Base-by-base conservation (phyloP, 2,888 invertebrate genomes). In the Polymixis flavicincta region DNA sequence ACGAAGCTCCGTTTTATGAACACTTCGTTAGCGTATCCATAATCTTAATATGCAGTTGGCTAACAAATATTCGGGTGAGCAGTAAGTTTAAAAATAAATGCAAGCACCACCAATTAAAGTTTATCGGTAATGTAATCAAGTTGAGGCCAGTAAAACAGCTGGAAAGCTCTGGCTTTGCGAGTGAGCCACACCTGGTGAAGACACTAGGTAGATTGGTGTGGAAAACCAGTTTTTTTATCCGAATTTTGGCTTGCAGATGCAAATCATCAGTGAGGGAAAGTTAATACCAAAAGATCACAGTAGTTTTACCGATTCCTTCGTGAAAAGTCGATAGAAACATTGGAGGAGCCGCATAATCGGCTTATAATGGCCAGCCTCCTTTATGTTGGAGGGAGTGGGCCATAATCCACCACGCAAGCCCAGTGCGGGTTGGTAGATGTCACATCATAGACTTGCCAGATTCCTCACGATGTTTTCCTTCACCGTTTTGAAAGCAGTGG, bases 111-210 rank as follows among this genome's bases (percentile, higher is more conserved):
- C 64, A 78, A 85, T 83, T 81, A 78, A 81, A 74, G 63, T 81
- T 87, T 79, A 83, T 86, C 77, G 68, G 54, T 61, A 60, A 73
- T 63, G 64, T 76, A 63, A 87, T 85, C 77, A 76, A 60, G 45
- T 55, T 66, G 60, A 28, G 71, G 73, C 78, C 86, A 52, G n/a
- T n/a, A 71, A 74, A 74, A 63, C 72, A 28, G 71, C 73, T 67
- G 81, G 42, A 45, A 55, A 50, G 3, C 28, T 6, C 50, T 45
- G 1, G 28, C 50, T 74, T 59, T 22, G 22, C 19, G 0, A 9
- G n/a, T 8, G 3, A 28, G 13, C 42, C 13, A 2, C 76, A 76
- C 37, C 48, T 61, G 80, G 72, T 45, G 9, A n/a, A 14, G n/a
- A 32, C 17, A 42, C 1, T 42, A n/a, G 9, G 9, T 28, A 48